Base-by-base conservation (phyloP, 2,888 invertebrate genomes). In the Euzetes globulus region DNA sequence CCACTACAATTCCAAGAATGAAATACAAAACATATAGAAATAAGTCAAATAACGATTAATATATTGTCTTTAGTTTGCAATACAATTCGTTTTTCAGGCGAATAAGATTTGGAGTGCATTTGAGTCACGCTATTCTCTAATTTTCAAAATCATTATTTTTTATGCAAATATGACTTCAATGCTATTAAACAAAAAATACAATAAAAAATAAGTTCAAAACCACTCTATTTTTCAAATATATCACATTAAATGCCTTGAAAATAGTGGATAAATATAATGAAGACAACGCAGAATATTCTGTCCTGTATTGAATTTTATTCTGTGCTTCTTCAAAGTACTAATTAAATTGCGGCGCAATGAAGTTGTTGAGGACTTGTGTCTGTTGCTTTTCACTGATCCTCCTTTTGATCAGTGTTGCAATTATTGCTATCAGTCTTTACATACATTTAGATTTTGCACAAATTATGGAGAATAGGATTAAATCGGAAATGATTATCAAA, bases 71-170 rank as follows among this genome's bases (percentile, higher is more conserved):
- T n/a, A 19, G 5, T n/a, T 5, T 50, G n/a, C 2, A n/a, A 1
- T 50, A n/a, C 17, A 50, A 7, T n/a, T 50, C 50, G 6, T n/a
- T 50, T n/a, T 50, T 7, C 22, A 55, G 19, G 25, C 25, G 25
- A 17, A 58, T 58, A 25, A 45, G 47, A 19, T 47, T 70, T n/a
- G n/a, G n/a, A n/a, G n/a, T n/a, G n/a, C n/a, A n/a, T 68, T 4
- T 13, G 25, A 47, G 47, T 47, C 70, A 70, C 70, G 70, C 70
- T 15, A 70, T 70, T 27, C 22, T 25, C 45, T 70, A 2, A 70
- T 70, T 70, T 25, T 19, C 15, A 47, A 19, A 25, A 25, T 19
- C 45, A 6, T 37, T 41, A 37, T 5, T 65, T 37, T 15, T 65
- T 37, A n/a, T 37, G 19, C 22, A 22, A 52, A 60, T 27, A 60